Evolutionary conservation across 2,113 vertebrate species (phyloP).

Genomic region (Nibea albiflora): DNA sequence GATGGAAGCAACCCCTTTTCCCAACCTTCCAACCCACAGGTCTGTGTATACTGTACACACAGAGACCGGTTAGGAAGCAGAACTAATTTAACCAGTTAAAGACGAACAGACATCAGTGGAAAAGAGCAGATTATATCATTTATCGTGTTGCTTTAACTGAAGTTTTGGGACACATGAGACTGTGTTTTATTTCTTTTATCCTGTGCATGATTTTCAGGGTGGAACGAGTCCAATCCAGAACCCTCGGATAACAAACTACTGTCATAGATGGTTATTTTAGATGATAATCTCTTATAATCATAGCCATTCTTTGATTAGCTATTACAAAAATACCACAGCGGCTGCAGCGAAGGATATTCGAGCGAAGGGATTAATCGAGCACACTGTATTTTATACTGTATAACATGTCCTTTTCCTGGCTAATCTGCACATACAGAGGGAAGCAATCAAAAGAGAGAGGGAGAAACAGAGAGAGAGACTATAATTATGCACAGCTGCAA

Average conservation of each 20-base stretch:
- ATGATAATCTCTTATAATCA: conserved; percentile 19
- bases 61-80: not conserved
- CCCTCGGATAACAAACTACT: conserved; percentile 11
- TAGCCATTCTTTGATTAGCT: conserved; percentile 22
- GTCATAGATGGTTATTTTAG: not conserved
- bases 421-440: conserved; percentile 89
- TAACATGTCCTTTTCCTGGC: conserved; percentile 87
- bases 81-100: conserved; percentile 16
- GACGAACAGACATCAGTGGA: not conserved
- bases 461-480: conserved; percentile 47
- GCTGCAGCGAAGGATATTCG: not conserved
- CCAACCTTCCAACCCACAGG: conserved; percentile 7
- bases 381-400: conserved; percentile 68
- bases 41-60: not conserved
- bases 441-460: conserved; percentile 79
- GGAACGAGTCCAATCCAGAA: not conserved
- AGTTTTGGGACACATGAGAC: not conserved
- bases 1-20: conserved; percentile 20
- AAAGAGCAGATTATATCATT: not conserved
- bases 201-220: not conserved
- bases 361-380: conserved; percentile 39
- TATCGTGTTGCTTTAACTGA: conserved; percentile 5
- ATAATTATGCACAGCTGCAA: conserved; percentile 77
- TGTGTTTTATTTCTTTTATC: not conserved
- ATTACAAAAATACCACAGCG: conserved; percentile 12